Evolutionary conservation across 2,888 invertebrate genomes (phyloP).

Genomic region (Polydrusus cervinus): DNA sequence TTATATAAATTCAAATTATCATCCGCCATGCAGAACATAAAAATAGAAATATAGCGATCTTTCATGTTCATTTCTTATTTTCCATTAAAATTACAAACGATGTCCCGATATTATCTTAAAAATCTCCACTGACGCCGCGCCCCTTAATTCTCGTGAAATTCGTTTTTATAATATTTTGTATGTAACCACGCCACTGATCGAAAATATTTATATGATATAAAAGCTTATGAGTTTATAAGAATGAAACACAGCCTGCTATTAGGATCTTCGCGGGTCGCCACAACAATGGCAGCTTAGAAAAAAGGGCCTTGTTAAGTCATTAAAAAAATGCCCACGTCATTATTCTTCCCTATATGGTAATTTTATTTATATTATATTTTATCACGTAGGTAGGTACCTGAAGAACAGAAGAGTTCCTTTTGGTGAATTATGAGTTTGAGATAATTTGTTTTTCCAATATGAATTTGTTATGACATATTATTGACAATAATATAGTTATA

Average conservation of each 20-base stretch:
- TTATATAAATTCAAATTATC: too few relatives aligned
- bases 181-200: slow-evolving; percentile 10
- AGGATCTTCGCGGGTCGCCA: slow-evolving; percentile 40
- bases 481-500: too few relatives aligned
- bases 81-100: too few relatives aligned
- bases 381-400: slow-evolving; percentile 23
- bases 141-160: too few relatives aligned
- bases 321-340: slow-evolving; percentile 54
- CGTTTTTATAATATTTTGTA: too few relatives aligned
- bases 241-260: slow-evolving; percentile 47
- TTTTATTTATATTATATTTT: slow-evolving; percentile 51
- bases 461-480: too few relatives aligned
- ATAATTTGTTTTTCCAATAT: background rate
- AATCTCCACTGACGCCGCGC: too few relatives aligned
- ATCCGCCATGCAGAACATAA: too few relatives aligned
- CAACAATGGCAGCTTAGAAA: slow-evolving; percentile 47
- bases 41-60: too few relatives aligned
- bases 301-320: slow-evolving; percentile 46
- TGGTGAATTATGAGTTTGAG: background rate
- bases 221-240: slow-evolving; percentile 23
- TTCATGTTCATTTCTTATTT: too few relatives aligned
- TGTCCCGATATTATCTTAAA: too few relatives aligned
- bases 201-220: slow-evolving; percentile 33
- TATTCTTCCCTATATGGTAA: slow-evolving; percentile 52
- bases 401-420: slow-evolving; percentile 4